Conservation (phyloP, 2,797 vertebrate species). For the Anguilla anguilla region DNA sequence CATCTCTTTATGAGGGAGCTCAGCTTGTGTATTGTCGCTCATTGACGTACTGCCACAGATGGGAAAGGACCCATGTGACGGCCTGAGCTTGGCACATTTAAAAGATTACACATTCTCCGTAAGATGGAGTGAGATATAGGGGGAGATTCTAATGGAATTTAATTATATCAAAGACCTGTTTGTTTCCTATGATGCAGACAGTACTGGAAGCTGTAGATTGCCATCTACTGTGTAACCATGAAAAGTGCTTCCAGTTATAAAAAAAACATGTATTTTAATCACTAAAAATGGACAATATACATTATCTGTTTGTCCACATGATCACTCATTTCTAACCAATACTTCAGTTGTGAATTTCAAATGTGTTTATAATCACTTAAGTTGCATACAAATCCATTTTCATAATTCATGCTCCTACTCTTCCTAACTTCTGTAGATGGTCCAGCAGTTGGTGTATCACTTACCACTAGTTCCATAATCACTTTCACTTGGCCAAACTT, state of each 20-base stretch:
- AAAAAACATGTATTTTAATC: neutral
- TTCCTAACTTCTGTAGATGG: neutral
- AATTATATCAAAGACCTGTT: constrained; percentile 63
- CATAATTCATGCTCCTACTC: neutral
- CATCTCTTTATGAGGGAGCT: neutral
- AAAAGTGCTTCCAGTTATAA: neutral
- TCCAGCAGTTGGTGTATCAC: neutral
- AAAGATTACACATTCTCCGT: constrained; percentile 12
- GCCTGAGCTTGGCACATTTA: neutral
- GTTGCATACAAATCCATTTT: neutral
- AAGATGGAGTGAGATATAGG: constrained; percentile 33
- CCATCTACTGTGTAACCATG: neutral
- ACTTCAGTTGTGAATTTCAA: neutral
- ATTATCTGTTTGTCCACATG: neutral
- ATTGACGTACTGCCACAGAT: neutral
- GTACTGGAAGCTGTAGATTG: constrained; percentile 5
- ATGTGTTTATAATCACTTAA: neutral
- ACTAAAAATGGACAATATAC: neutral
- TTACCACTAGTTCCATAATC: neutral
- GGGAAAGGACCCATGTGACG: neutral
- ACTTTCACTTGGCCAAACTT: neutral
- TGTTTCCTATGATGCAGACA: constrained; percentile 25
- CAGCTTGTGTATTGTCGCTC: neutral
- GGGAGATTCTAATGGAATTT: constrained; percentile 59
- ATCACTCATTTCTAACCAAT: neutral